Percentiles rank a stretch among this genome's conserved stretches.
These are phyloP conservation scores for Engystomops pustulosus DNA, from an alignment of 2,113 vertebrate genomes.

Conservation along the genomic window DNA sequence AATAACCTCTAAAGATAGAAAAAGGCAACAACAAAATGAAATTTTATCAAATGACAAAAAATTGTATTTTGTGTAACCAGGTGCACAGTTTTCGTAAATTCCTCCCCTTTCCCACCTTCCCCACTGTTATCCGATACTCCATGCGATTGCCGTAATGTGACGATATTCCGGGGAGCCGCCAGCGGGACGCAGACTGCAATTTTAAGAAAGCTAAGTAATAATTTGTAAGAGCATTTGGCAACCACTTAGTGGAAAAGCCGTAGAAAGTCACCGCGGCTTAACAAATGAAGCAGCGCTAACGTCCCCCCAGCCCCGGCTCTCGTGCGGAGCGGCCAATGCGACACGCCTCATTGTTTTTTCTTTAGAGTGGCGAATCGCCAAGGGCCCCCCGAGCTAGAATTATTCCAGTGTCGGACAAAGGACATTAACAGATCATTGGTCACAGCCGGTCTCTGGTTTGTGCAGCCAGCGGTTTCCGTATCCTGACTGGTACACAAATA, in stretches of 20 bases:
- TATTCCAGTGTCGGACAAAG: slow-evolving; percentile 29
- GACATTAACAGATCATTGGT: slow-evolving; percentile 49
- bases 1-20: no score
- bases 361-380: neutral
- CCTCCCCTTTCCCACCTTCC: neutral
- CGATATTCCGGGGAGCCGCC: neutral
- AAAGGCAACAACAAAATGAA: no score
- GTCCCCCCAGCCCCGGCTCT: neutral
- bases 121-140: neutral
- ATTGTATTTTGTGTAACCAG: neutral
- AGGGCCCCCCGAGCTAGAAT: slow-evolving; percentile 29
- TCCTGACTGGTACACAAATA: slow-evolving; percentile 43
- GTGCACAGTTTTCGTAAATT: neutral
- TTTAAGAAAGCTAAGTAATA: slow-evolving; percentile 11
- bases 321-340: neutral
- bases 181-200: neutral
- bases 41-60: no score
- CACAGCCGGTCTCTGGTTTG: slow-evolving; percentile 29
- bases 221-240: neutral
- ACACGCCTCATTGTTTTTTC: slow-evolving; percentile 25
- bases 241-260: neutral
- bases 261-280: neutral
- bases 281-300: neutral
- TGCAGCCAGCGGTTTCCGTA: slow-evolving; percentile 11
- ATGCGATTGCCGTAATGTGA: neutral